These are phyloP conservation scores for Stenoptilia bipunctidactyla DNA, from an alignment of 2,888 invertebrate genomes.

Conservation along the genomic window DNA sequence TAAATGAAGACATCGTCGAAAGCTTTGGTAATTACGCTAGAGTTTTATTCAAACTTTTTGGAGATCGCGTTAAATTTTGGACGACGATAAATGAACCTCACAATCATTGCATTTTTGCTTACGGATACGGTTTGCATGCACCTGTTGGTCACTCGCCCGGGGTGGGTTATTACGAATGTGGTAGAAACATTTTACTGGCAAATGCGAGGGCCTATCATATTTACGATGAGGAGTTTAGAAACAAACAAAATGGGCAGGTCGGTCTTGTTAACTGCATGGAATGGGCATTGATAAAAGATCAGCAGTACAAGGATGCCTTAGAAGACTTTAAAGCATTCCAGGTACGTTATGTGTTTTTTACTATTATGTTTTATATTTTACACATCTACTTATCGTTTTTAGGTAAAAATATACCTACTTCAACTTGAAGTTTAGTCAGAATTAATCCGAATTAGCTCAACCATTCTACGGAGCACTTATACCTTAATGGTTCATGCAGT, in stretches of 20 bases:
- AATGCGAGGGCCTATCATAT: constrained; percentile 55
- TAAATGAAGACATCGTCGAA: constrained; percentile 37
- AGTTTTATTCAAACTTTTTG: constrained; percentile 40
- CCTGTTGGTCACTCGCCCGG: constrained; percentile 36
- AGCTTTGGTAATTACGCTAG: constrained; percentile 52
- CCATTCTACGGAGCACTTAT: too few species aligned
- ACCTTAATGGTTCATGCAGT: too few species aligned
- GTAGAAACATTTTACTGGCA: constrained; percentile 53
- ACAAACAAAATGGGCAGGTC: constrained; percentile 39
- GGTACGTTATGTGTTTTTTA: too few species aligned
- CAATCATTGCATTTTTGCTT: constrained; percentile 35
- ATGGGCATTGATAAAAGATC: constrained; percentile 16
- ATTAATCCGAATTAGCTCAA: too few species aligned
- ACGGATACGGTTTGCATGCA: constrained; percentile 29
- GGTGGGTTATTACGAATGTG: constrained; percentile 50
- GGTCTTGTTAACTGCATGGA: constrained; percentile 42
- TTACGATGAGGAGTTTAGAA: constrained; percentile 32
- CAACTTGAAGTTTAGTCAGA: too few species aligned
- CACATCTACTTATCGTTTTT: too few species aligned
- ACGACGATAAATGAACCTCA: constrained; percentile 68
- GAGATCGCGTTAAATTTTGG: constrained; percentile 61
- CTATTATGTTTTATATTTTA: too few species aligned
- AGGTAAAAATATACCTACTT: too few species aligned
- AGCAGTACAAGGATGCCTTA: constrained; percentile 13
- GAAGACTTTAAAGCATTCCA: constrained; percentile 15